Evolutionary conservation across 2,797 vertebrate species (phyloP), one percentile per base, ranked within the genome.

Genomic region (Coluber constrictor): DNA sequence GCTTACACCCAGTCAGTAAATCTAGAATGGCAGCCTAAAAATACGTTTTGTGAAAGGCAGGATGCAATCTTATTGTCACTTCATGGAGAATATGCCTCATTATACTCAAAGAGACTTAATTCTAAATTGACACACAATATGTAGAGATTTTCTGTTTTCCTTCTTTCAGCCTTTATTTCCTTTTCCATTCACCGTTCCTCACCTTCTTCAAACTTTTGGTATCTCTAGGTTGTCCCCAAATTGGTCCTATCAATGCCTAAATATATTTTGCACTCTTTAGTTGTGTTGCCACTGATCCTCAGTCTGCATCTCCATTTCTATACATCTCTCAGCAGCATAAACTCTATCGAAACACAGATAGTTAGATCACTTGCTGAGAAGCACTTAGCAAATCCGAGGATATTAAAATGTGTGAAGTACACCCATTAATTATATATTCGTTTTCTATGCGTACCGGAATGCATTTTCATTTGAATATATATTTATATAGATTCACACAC

Each of bases 341-440:
- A 63, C 55, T 15, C 63, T 11, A 0, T 37, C 90, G 51, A 94
- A 95, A 94, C 87, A 93, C 16, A 89, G 89, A 94, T 93, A 91
- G 6, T n/a, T 91, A 10, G 23, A 57, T 91, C 93, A 79, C 83
- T 93, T 89, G 92, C 70, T 60, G 11, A 60, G 83, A 93, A 95
- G 89, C 43, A 74, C 16, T 93, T 29, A 63, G 13, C 25, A 47
- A 91, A 94, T 70, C 90, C 95, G 79, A 87, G 92, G 37, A 59
- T 79, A 79, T 93, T 93, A 92, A 90, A 94, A 93, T 95, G 92
- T 93, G 93, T 93, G 93, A 90, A 56, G 92, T 92, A 57, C 9
- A 47, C 92, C 89, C 94, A 96, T 96, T 96, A 95, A 96, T 96
- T 96, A 94, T 92, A n/a, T 91, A 94, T 95, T 96, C 47, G 2